Evolutionary conservation across 2,888 invertebrate species (phyloP), one percentile per base, ranked within the genome.

Genomic region (Apamea epomidion): DNA sequence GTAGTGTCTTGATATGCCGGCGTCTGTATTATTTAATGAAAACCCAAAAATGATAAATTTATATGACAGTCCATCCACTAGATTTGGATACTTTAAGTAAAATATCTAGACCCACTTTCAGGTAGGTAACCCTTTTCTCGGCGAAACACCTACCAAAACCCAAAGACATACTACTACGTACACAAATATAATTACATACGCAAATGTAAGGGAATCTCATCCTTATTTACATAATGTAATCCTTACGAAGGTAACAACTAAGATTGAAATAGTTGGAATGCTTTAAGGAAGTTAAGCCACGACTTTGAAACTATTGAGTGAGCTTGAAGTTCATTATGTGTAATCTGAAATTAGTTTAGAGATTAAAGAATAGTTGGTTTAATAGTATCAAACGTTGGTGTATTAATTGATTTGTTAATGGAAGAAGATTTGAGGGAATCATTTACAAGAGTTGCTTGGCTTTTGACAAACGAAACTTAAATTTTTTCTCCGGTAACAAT

Each of bases 181-280:
- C 37, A 45, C 68, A 76, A 72, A 79, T 76, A 76, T 79, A 85
- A 87, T 77, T 60, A 83, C 70, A 18, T 64, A 78, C 51, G 69
- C 67, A 83, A 67, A 83, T 70, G 42, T 73, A 73, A 67, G 73
- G 69, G 75, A 51, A 42, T 65, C 74, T 77, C 54, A 73, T 45
- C 70, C 80, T 48, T 73, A 80, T 82, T 80, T 78, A 79, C 78
- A 78, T 86, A 79, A 42, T 21, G 25, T 83, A 72, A 86, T 81
- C 87, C 74, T 74, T 70, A 73, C 51, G 64, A 76, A 64, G 74
- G 77, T 80, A 78, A 42, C 51, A 78, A 84, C 54, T 77, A 82
- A 86, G 87, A 87, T 87, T 87, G 87, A 88, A 88, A 88, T 88
- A 87, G 88, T 87, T 87, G 16, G 54, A 70, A 78, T 78, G 69